Base-by-base conservation (phyloP, 2,113 vertebrate species). In the Atlantisia rogersi region DNA sequence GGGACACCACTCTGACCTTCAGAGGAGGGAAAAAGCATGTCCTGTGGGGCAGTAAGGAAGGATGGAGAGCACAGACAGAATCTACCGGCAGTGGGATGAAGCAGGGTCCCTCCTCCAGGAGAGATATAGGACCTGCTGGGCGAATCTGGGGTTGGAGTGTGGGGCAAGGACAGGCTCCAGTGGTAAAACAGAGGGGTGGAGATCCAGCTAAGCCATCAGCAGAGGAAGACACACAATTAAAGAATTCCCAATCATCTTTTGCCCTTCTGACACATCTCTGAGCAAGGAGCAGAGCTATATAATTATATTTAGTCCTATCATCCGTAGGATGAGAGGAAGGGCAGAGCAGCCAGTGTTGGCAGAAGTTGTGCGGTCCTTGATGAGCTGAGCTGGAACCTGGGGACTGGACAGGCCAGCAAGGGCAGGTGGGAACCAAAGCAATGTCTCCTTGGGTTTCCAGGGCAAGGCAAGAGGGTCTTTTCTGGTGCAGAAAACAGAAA, bases 301-400 rank as follows among this genome's bases (percentile, higher is more conserved):
- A 2, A 26, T 5, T 8, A 5, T 55, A 46, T 86, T 87, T 62
- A 93, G 12, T 15, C 20, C 15, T 32, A 12, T 58, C 50, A 74
- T 44, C 64, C 16, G 65, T 76, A 52, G 46, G 37, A n/a, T n/a
- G 65, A 39, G 32, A 87, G 55, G 31, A 78, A 83, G 12, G 42
- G 59, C n/a, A 86, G 71, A 82, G n/a, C 28, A 6, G 6, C 21
- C 3, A 1, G 46, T 31, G 25, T 46, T 83, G 83, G 22, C 19
- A 5, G 16, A 35, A 53, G 15, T 50, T 65, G 10, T 53, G 55
- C 46, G 15, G 24, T 32, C 12, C 19, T 58, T 82, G 74, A 50
- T 53, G 77, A 74, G 32, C 59, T 85, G 63, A 62, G 35, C 35
- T 7, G 56, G 32, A 37, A 14, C 1, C 0, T 0, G 0, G 14